Evolutionary conservation across 2,113 vertebrate genomes (phyloP).

Genomic region (Ageneiosus marmoratus): DNA sequence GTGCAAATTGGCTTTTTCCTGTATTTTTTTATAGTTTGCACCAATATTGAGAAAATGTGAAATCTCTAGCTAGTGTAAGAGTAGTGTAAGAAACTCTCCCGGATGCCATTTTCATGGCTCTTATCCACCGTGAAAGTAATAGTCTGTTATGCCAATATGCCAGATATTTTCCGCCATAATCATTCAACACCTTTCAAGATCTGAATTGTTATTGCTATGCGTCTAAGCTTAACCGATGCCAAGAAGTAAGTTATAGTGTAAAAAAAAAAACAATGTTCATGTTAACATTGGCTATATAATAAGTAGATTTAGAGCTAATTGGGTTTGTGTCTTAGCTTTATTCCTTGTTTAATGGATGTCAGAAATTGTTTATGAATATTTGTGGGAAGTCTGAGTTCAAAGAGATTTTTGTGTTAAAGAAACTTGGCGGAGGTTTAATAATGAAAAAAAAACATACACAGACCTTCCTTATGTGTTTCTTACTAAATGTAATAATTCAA

Average conservation of each 20-base stretch:
- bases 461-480: not conserved
- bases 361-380: not conserved
- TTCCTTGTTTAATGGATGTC: not conserved
- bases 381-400: not conserved
- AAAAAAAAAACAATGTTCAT: not conserved
- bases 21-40: not conserved
- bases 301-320: not conserved
- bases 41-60: not conserved
- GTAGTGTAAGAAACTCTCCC: not conserved
- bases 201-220: not conserved
- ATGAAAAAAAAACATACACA: not conserved
- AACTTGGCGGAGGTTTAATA: not conserved
- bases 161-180: not conserved
- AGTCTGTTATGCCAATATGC: not conserved
- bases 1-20: not conserved
- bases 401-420: not conserved
- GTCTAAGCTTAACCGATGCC: not conserved
- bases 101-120: not conserved
- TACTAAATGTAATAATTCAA: not conserved
- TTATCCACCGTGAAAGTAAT: slow-evolving; percentile 1
- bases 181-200: not conserved
- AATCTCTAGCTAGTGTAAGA: not conserved
- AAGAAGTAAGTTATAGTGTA: too few relatives aligned
- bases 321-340: too few relatives aligned
- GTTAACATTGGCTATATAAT: not conserved